Evolutionary conservation across 2,888 invertebrate genomes (phyloP).

Genomic region (Mesorhabditis sp.): DNA sequence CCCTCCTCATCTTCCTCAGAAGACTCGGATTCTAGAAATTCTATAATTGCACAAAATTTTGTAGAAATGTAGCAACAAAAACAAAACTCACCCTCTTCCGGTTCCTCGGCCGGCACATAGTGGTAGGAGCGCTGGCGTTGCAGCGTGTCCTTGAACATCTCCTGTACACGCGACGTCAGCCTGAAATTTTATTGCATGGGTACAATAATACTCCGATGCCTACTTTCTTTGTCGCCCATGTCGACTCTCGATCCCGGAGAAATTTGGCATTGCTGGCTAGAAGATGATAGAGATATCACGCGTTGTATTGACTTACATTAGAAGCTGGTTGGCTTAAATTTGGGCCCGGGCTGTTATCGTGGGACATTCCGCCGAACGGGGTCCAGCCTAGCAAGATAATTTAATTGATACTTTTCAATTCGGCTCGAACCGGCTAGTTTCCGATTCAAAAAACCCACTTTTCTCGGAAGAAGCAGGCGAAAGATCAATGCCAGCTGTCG

Average conservation of each 20-base stretch:
- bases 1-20: slow-evolving; percentile 33
- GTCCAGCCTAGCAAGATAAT: slow-evolving; percentile 19
- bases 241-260: slow-evolving; percentile 45
- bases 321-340: too few species aligned
- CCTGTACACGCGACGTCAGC: slow-evolving; percentile 50
- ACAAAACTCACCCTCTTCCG: slow-evolving; percentile 8
- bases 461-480: too few species aligned
- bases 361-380: background rate
- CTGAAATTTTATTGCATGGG: slow-evolving; percentile 17
- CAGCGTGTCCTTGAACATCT: slow-evolving; percentile 51
- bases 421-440: too few species aligned
- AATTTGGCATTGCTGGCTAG: slow-evolving; percentile 31
- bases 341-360: slow-evolving; percentile 29
- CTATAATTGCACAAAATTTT: background rate
- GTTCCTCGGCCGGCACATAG: slow-evolving; percentile 7
- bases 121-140: slow-evolving; percentile 30
- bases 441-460: too few species aligned
- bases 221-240: slow-evolving; percentile 54
- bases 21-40: background rate
- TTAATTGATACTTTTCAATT: slow-evolving; percentile 46
- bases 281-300: background rate
- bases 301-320: too few species aligned
- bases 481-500: too few species aligned
- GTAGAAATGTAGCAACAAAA: background rate
- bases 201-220: background rate